Evolutionary conservation across 2,888 invertebrate species (phyloP).

Genomic region (Ochropacha duplaris): DNA sequence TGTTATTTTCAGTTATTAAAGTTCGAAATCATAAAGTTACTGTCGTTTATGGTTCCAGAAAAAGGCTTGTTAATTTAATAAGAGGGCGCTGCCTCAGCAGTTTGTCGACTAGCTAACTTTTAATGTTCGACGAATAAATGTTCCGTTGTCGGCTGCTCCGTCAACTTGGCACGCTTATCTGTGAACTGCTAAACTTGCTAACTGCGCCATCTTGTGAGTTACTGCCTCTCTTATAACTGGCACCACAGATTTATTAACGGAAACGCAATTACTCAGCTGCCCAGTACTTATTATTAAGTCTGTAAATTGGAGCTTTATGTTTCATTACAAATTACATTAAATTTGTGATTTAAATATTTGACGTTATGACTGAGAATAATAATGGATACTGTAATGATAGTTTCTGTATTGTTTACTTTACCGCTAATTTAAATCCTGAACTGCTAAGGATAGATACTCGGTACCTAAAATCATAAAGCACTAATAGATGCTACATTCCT

Average conservation of each 20-base stretch:
- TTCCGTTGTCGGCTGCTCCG: background rate
- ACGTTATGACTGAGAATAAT: too few relatives aligned
- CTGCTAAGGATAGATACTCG: too few relatives aligned
- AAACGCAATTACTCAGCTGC: background rate
- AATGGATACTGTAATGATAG: too few relatives aligned
- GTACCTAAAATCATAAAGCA: too few relatives aligned
- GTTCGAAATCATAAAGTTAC: background rate
- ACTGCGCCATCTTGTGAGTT: background rate
- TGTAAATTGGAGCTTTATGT: background rate
- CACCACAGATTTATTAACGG: background rate
- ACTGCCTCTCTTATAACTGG: background rate
- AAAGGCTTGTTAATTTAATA: background rate
- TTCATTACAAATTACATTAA: background rate
- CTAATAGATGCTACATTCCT: too few relatives aligned
- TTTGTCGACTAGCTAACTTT: background rate
- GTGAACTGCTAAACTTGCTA: background rate
- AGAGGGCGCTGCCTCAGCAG: background rate
- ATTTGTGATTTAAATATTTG: too few relatives aligned
- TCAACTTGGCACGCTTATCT: background rate
- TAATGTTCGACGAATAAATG: background rate
- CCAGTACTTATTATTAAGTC: background rate
- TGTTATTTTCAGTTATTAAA: too few relatives aligned
- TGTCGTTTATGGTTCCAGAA: background rate
- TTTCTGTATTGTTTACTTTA: too few relatives aligned
- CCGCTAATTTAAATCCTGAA: too few relatives aligned